Evolutionary conservation across 1,140 invertebrate genomes (phyloP).

Genomic region (Hylaeus volcanicus): DNA sequence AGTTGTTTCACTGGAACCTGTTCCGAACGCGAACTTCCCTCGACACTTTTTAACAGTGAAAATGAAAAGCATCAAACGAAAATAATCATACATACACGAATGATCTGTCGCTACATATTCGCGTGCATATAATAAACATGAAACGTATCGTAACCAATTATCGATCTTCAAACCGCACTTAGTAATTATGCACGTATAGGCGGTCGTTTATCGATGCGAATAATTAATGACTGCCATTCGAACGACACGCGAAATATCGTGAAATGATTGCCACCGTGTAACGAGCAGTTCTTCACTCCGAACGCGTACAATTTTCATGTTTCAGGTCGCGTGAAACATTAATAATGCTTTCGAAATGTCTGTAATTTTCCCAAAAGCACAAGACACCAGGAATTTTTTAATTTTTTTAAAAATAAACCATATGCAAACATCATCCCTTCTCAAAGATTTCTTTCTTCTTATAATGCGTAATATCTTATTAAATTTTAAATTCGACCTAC

Average conservation of each 20-base stretch:
- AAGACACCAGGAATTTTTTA: too few relatives aligned
- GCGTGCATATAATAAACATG: slow-evolving; percentile 8
- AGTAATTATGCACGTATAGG: slow-evolving; percentile 12
- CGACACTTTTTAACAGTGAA: too few relatives aligned
- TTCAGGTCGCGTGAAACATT: background rate
- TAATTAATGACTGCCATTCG: slow-evolving; percentile 42
- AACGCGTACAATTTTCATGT: background rate
- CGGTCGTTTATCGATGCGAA: slow-evolving; percentile 21
- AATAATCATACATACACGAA: background rate
- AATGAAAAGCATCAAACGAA: too few relatives aligned
- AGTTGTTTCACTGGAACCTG: too few relatives aligned
- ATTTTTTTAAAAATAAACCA: too few relatives aligned
- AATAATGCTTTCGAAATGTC: too few relatives aligned
- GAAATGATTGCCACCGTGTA: slow-evolving; percentile 14
- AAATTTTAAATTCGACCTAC: too few relatives aligned
- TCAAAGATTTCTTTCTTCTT: too few relatives aligned
- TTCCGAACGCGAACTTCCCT: too few relatives aligned
- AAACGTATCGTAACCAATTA: slow-evolving; percentile 3
- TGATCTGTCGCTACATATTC: background rate
- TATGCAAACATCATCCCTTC: too few relatives aligned
- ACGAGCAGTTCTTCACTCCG: background rate
- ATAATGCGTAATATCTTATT: too few relatives aligned
- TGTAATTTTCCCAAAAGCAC: too few relatives aligned
- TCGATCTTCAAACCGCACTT: slow-evolving; percentile 14
- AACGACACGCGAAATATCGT: slow-evolving; percentile 33